Percentiles rank a stretch among this genome's conserved stretches.
phyloP scores from a whole-genome alignment of 2,888 invertebrate genomes.

The Nymphalis urticae region DNA sequence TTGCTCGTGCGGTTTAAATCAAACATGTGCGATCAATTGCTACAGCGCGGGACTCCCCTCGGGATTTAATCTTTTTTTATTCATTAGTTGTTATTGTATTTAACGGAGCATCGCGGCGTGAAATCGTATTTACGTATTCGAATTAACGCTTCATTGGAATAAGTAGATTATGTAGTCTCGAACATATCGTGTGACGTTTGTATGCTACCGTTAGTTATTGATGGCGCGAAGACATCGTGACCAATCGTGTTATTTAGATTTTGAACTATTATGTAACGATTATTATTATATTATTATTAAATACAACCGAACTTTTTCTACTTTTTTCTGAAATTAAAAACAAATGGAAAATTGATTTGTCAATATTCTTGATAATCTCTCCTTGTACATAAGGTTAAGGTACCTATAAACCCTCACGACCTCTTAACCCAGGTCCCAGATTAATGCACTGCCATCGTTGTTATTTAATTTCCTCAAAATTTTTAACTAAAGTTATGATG shows the following conservation, averaged over 20 bases:
- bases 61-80: slow-evolving; percentile 64
- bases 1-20: slow-evolving; percentile 34
- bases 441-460: too few species aligned
- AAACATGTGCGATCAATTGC: slow-evolving; percentile 48
- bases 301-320: slow-evolving; percentile 17
- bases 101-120: slow-evolving; percentile 62
- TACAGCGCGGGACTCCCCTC: slow-evolving; percentile 46
- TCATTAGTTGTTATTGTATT: slow-evolving; percentile 68
- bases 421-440: too few species aligned
- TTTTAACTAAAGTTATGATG: too few species aligned
- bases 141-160: slow-evolving; percentile 59
- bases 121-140: slow-evolving; percentile 60
- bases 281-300: slow-evolving; percentile 33
- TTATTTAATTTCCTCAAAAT: too few species aligned
- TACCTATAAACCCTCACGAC: too few species aligned
- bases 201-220: slow-evolving; percentile 41
- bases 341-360: too few species aligned
- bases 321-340: too few species aligned
- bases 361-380: too few species aligned
- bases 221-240: slow-evolving; percentile 50
- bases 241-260: slow-evolving; percentile 59
- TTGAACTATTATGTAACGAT: slow-evolving; percentile 32
- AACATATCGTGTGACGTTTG: slow-evolving; percentile 34
- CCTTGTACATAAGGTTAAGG: too few species aligned
- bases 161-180: slow-evolving; percentile 53